A percentile compares a stretch with the other conserved stretches of the same genome.
Conservation (phyloP, 2,113 vertebrate species). For the Peromyscus californicus region DNA sequence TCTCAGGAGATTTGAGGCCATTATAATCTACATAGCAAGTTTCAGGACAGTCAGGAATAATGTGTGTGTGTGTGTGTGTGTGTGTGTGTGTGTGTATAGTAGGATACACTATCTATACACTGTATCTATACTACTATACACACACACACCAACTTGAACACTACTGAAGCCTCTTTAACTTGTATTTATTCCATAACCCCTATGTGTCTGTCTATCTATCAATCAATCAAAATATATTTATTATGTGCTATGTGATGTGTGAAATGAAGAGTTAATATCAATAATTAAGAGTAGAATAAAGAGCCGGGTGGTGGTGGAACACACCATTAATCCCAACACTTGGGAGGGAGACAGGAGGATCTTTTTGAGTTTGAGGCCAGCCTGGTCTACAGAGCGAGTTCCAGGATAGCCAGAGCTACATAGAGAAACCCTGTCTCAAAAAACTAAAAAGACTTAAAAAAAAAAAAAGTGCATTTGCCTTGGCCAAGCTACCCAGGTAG, state of each 20-base stretch:
- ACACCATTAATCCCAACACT: neutral
- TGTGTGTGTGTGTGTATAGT: too few species aligned
- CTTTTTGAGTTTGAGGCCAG: neutral
- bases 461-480: neutral
- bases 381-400: neutral
- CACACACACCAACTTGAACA: neutral
- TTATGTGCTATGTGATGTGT: neutral
- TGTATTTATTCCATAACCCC: too few species aligned
- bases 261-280: neutral
- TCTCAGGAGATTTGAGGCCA: neutral
- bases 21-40: neutral
- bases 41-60: neutral
- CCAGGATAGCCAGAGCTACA: neutral
- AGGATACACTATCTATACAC: too few species aligned
- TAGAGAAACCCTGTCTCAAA: neutral
- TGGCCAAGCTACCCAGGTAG: neutral
- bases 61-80: too few species aligned
- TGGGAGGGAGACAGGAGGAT: neutral
- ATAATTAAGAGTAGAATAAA: neutral
- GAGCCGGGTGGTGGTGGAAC: neutral
- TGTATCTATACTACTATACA: too few species aligned
- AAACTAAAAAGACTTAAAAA: neutral
- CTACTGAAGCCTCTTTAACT: neutral
- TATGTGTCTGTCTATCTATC: too few species aligned
- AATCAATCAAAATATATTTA: neutral